A percentile compares a stretch with the other conserved stretches of the same genome.
Conservation (phyloP, 2,113 vertebrate species). For the Cairina moschata region DNA sequence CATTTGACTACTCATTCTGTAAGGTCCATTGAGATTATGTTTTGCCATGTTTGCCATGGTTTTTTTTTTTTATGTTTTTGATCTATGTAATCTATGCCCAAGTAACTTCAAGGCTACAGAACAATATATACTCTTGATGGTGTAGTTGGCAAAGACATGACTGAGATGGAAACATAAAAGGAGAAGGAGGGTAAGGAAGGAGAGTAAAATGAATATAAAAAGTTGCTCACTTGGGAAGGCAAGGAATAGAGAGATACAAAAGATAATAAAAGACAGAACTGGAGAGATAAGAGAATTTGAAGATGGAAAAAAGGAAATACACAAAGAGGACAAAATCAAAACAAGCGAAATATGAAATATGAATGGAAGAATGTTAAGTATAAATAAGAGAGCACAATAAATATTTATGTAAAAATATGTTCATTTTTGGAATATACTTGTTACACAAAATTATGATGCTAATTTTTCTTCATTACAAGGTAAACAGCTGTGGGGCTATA, state of each 20-base stretch:
- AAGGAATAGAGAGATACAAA: background rate
- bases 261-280: background rate
- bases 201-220: background rate
- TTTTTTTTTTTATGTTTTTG: background rate
- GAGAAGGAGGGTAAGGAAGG: background rate
- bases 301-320: background rate
- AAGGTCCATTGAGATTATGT: background rate
- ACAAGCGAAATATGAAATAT: background rate
- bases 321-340: background rate
- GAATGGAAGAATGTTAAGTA: background rate
- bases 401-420: background rate
- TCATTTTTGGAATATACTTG: background rate
- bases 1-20: background rate
- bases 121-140: background rate
- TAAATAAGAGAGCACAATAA: background rate
- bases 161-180: background rate
- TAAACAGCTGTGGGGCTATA: background rate
- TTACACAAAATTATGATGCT: background rate
- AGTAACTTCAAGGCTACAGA: background rate
- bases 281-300: background rate
- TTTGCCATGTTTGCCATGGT: too few relatives aligned
- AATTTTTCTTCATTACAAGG: background rate
- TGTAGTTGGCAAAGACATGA: background rate
- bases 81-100: background rate
- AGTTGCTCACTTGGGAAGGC: fast-evolving